Evolutionary conservation across 2,797 vertebrate genomes (phyloP), one percentile per base, ranked within the genome.

Genomic region (Cossypha polioptera): DNA sequence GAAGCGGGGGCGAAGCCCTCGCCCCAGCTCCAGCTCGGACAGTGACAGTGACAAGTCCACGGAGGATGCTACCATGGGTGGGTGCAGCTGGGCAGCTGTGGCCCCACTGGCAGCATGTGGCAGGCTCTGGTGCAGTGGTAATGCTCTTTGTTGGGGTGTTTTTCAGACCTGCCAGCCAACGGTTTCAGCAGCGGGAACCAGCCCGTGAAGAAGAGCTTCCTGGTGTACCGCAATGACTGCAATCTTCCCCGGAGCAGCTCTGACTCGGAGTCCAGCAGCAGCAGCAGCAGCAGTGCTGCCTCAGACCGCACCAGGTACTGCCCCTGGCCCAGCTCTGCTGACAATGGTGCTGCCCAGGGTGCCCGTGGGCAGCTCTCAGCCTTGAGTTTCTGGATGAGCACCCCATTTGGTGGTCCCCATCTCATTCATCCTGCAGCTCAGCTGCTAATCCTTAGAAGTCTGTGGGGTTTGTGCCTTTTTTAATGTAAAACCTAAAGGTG

Each of bases 201-300:
- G 97, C 99, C 99, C 0, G 99, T 99, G 66, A 99, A 99, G 4
- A 99, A 99, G 97, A 99, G 99, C 95, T 99, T 99, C 98, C 98
- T 99, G 25, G 99, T 99, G 48, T 99, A 99, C 97, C 98, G 99
- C 51, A 99, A 98, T 1, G 99, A 99, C 96, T 98, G 99, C 93
- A 99, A 98, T 71, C 99, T 99, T 35, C 99, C 99, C 28, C 98
- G 99, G 15, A 99, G 99, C 97, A 99, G 99, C 97, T 99, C 99
- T 0, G 99, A 99, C 97, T 99, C 99, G 0, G 99, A 99, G 95
- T 99, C 99, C 92, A 99, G 99, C 86, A 99, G 98, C 98, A 99
- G 98, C 97, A 99, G 99, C 98, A 99, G 99, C 97, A 99, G 99
- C 98, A 99, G 99, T 0, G 99, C 99, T 0, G 99, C 99, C 36